Evolutionary conservation across 2,888 invertebrate genomes (phyloP).

Genomic region (Ornithoptera alexandrae): DNA sequence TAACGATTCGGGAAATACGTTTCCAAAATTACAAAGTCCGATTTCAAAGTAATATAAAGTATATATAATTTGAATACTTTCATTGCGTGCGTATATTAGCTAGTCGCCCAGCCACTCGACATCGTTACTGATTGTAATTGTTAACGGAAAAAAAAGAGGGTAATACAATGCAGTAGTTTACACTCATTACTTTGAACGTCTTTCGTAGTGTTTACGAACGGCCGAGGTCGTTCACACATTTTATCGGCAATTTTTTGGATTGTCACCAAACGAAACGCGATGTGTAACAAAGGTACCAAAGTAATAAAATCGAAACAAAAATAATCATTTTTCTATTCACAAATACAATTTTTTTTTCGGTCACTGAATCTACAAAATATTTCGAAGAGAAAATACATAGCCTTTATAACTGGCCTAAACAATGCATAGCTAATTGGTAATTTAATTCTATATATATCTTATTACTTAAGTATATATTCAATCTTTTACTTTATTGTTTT

Average conservation of each 20-base stretch:
- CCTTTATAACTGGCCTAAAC: too few relatives aligned
- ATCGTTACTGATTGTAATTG: conserved; percentile 20
- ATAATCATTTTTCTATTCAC: too few relatives aligned
- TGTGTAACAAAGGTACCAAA: conserved; percentile 32
- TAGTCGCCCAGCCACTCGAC: conserved; percentile 12
- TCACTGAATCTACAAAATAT: too few relatives aligned
- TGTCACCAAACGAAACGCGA: conserved; percentile 38
- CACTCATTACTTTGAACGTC: conserved; percentile 45
- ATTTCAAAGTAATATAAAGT: too few relatives aligned
- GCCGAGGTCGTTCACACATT: conserved; percentile 63
- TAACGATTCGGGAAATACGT: too few relatives aligned
- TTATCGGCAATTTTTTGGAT: conserved; percentile 54
- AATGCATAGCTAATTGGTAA: too few relatives aligned
- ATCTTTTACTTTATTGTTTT: too few relatives aligned
- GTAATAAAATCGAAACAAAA: not conserved
- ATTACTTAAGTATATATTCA: too few relatives aligned
- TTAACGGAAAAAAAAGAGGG: conserved; percentile 13
- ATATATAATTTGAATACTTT: conserved; percentile 20
- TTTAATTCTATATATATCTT: too few relatives aligned
- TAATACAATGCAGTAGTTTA: conserved; percentile 32
- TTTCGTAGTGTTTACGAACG: conserved; percentile 50
- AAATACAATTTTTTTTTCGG: too few relatives aligned
- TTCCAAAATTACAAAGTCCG: too few relatives aligned
- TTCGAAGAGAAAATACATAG: too few relatives aligned
- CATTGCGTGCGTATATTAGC: conserved; percentile 20